These are phyloP conservation scores for Eurystomus glaucurus DNA, from an alignment of 2,797 vertebrate species.

Conservation along the genomic window DNA sequence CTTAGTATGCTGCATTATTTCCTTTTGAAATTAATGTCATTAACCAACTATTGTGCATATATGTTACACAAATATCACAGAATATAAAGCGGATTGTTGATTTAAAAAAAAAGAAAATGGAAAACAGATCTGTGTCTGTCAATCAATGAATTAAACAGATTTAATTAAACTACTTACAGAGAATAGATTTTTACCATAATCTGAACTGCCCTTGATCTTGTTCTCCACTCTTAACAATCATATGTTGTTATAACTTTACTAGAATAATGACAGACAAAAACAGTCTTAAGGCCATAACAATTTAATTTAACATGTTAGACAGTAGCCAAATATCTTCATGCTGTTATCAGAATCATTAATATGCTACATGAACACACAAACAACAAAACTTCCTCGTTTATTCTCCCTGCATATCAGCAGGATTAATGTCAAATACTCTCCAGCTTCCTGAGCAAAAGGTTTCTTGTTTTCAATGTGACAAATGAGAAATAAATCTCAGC, in stretches of 20 bases:
- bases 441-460: constrained; percentile 40
- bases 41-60: background rate
- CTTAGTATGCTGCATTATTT: background rate
- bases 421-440: constrained; percentile 61
- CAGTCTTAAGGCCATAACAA: background rate
- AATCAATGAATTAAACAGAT: background rate
- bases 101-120: background rate
- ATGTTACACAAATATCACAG: background rate
- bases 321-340: background rate
- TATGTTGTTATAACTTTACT: background rate
- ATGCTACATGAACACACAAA: background rate
- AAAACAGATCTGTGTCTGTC: background rate
- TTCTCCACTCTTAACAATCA: background rate
- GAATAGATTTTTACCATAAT: background rate
- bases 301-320: background rate
- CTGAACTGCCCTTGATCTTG: background rate
- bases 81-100: background rate
- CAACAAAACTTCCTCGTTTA: constrained; percentile 48
- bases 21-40: background rate
- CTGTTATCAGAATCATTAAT: constrained; percentile 48
- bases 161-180: background rate
- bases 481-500: constrained; percentile 59
- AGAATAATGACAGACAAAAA: background rate
- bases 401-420: constrained; percentile 14
- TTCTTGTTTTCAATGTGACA: constrained; percentile 60